phyloP scores from a whole-genome alignment of 2,113 vertebrate species.

The Genyomyrus donnyi region DNA sequence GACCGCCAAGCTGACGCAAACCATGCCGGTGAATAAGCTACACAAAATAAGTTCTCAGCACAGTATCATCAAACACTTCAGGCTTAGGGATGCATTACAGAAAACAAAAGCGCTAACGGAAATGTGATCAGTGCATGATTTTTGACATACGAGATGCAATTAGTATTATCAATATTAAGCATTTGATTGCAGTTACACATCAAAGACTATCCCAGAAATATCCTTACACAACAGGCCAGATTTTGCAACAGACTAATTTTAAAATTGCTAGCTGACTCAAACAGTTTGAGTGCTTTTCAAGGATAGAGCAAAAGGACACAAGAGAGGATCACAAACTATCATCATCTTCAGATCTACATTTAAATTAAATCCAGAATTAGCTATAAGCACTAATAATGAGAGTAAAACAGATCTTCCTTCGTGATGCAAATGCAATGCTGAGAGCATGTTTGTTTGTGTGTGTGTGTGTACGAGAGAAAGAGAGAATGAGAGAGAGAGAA shows the following conservation, averaged over 20 bases:
- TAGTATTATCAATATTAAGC: background rate
- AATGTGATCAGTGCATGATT: background rate
- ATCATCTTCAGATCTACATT: background rate
- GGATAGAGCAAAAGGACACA: background rate
- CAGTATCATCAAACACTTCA: conserved; percentile 1
- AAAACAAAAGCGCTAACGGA: background rate
- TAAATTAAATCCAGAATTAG: background rate
- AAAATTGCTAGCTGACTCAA: background rate
- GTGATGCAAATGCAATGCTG: background rate
- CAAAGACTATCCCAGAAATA: background rate
- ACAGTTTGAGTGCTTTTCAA: background rate
- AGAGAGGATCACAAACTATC: background rate
- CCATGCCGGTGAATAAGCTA: background rate
- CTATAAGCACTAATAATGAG: background rate
- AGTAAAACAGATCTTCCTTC: background rate
- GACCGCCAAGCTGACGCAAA: background rate
- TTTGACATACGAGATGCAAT: background rate
- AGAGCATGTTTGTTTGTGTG: background rate
- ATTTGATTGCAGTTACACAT: background rate
- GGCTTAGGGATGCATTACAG: background rate
- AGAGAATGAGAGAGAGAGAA: background rate
- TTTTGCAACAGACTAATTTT: background rate
- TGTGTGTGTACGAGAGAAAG: background rate
- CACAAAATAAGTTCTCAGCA: background rate
- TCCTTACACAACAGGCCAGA: background rate